Percentiles rank a stretch among this genome's conserved stretches.
Evolutionary conservation across 2,113 vertebrate species (phyloP).

Genomic region (Tretioscincus oriximinensis): DNA sequence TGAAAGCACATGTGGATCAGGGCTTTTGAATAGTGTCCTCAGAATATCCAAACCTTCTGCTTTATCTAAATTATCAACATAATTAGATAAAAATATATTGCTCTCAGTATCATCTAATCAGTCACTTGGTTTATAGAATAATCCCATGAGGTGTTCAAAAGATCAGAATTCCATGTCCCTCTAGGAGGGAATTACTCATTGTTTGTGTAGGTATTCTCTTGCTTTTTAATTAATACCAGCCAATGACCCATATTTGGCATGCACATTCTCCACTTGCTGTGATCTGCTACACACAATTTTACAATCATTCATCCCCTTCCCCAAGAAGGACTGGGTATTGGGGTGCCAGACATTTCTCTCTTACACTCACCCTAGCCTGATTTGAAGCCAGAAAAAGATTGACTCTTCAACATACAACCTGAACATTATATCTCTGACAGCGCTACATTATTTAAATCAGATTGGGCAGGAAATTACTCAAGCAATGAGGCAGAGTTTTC

Average conservation of each 20-base stretch:
- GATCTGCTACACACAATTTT: background rate
- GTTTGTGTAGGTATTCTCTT: too few relatives aligned
- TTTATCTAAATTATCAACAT: conserved; percentile 36
- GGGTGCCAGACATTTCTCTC: too few relatives aligned
- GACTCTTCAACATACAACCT: too few relatives aligned
- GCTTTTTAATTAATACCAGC: conserved; percentile 1
- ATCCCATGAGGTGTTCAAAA: too few relatives aligned
- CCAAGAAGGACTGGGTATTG: too few relatives aligned
- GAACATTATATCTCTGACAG: too few relatives aligned
- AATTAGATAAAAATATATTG: conserved; percentile 14
- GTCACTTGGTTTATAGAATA: conserved; percentile 9
- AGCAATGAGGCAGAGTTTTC: too few relatives aligned
- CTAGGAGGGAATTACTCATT: background rate
- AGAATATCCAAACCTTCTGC: conserved; percentile 24
- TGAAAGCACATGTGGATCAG: conserved; percentile 8
- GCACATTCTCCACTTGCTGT: background rate
- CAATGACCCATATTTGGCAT: background rate
- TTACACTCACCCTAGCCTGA: too few relatives aligned
- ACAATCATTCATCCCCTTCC: too few relatives aligned
- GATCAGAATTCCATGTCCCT: background rate
- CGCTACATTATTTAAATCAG: too few relatives aligned
- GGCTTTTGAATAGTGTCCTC: background rate
- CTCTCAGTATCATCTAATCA: conserved; percentile 40
- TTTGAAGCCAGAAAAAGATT: too few relatives aligned
- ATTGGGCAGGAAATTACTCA: too few relatives aligned